Percentiles rank a stretch among this genome's conserved stretches.
Conservation (phyloP, 2,797 vertebrate species). For the Gephyroberyx darwinii region DNA sequence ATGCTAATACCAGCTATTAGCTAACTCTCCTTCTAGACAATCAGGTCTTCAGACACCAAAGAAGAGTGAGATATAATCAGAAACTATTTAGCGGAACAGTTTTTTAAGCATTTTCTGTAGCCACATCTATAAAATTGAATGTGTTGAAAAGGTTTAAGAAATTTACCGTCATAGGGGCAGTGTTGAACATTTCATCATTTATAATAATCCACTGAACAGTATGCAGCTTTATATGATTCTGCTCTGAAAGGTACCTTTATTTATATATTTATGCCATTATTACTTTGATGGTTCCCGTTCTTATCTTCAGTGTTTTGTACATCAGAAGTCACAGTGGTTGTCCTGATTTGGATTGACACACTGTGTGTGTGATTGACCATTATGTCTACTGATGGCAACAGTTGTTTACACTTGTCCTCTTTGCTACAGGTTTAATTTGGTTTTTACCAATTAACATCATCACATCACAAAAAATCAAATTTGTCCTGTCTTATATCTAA, state of each 20-base stretch:
- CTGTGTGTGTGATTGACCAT: conserved; percentile 8
- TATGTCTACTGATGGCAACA: conserved; percentile 14
- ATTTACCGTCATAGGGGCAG: conserved; percentile 11
- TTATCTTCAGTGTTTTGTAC: conserved; percentile 25
- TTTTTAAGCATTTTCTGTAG: conserved; percentile 39
- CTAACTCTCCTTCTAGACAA: conserved; percentile 48
- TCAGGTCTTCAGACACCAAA: conserved; percentile 72
- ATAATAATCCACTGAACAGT: conserved; percentile 28
- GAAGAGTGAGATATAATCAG: conserved; percentile 53
- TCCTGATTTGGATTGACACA: not conserved
- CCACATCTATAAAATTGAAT: conserved; percentile 17
- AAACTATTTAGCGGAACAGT: conserved; percentile 4
- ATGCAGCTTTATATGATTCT: conserved; percentile 36
- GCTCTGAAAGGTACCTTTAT: conserved; percentile 27
- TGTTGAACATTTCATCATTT: conserved; percentile 25
- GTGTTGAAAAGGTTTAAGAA: conserved; percentile 6
- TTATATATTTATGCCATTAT: conserved; percentile 32
- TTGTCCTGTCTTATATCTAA: conserved; percentile 7
- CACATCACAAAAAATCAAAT: not conserved
- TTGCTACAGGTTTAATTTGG: conserved; percentile 56
- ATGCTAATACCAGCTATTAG: conserved; percentile 4
- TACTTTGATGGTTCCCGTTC: conserved; percentile 32
- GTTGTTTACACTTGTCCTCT: conserved; percentile 42
- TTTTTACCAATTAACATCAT: conserved; percentile 16
- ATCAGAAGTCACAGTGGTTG: not conserved